Conservation (phyloP, 2,797 vertebrate genomes). For the Gastrophryne carolinensis region DNA sequence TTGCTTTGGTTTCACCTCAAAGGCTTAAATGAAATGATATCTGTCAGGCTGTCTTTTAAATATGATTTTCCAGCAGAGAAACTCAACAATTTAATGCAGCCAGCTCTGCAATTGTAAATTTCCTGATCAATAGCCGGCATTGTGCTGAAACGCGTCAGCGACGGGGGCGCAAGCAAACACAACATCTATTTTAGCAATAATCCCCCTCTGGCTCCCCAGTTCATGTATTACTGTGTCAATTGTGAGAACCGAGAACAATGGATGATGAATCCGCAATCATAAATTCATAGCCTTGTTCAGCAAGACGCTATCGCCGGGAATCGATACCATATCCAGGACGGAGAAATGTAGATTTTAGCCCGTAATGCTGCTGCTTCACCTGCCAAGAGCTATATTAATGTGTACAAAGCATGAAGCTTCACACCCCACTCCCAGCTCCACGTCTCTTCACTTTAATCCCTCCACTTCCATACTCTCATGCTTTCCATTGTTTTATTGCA, state of each 20-base stretch:
- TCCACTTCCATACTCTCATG: too few relatives aligned
- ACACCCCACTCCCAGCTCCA: background rate
- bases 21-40: constrained; percentile 4
- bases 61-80: constrained; percentile 4
- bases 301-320: constrained; percentile 9
- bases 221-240: constrained; percentile 37
- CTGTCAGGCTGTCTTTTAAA: background rate
- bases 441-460: background rate
- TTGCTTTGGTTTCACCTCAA: background rate
- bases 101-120: constrained; percentile 29
- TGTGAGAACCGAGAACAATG: constrained; percentile 15
- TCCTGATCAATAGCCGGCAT: constrained; percentile 9
- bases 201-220: constrained; percentile 5
- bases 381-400: constrained; percentile 1
- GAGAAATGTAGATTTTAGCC: constrained; percentile 18
- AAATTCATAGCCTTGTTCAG: constrained; percentile 33
- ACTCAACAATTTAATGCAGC: constrained; percentile 17
- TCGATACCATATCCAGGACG: constrained; percentile 24
- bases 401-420: background rate
- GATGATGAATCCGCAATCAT: constrained; percentile 31
- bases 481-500: too few relatives aligned
- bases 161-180: constrained; percentile 19
- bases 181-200: constrained; percentile 36
- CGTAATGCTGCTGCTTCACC: background rate
- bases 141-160: constrained; percentile 6